These are phyloP conservation scores for Caenorhabditis sp. DNA, from an alignment of 2,888 invertebrate species.

Conservation along the genomic window DNA sequence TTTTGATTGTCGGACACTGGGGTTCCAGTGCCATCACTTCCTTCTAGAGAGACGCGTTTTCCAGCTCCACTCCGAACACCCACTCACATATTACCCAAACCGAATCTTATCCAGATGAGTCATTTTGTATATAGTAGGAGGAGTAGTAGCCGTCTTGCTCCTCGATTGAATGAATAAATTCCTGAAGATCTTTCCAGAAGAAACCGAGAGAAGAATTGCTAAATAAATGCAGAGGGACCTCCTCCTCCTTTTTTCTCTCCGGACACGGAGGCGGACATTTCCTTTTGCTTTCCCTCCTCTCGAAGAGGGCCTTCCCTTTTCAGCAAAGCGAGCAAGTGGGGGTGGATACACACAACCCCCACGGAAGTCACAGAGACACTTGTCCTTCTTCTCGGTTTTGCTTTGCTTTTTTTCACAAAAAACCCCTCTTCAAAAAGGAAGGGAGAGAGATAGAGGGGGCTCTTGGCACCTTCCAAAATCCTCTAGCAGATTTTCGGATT, in stretches of 20 bases:
- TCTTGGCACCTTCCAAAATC: constrained; percentile 20
- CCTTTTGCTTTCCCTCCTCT: constrained; percentile 38
- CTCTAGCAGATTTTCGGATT: constrained; percentile 1
- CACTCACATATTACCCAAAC: neutral
- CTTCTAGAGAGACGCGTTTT: neutral
- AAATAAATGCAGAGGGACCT: constrained; percentile 40
- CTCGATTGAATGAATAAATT: constrained; percentile 44
- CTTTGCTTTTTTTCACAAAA: constrained; percentile 17
- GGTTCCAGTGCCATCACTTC: neutral
- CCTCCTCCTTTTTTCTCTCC: constrained; percentile 32
- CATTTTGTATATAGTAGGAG: constrained; percentile 10
- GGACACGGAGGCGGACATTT: constrained; percentile 47
- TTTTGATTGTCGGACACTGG: neutral
- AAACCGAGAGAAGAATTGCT: constrained; percentile 20
- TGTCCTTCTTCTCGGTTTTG: constrained; percentile 23
- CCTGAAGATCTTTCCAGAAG: constrained; percentile 26
- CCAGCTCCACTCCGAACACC: neutral
- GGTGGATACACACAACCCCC: constrained; percentile 46
- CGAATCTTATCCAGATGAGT: constrained; percentile 11
- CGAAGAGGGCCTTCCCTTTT: constrained; percentile 16
- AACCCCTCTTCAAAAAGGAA: neutral
- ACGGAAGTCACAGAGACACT: constrained; percentile 52
- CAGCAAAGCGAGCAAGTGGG: constrained; percentile 43
- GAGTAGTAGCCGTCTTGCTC: neutral
- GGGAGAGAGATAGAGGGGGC: neutral